Base-by-base conservation (phyloP, 1,140 invertebrate genomes). In the Mizuhopecten yessoensis region DNA sequence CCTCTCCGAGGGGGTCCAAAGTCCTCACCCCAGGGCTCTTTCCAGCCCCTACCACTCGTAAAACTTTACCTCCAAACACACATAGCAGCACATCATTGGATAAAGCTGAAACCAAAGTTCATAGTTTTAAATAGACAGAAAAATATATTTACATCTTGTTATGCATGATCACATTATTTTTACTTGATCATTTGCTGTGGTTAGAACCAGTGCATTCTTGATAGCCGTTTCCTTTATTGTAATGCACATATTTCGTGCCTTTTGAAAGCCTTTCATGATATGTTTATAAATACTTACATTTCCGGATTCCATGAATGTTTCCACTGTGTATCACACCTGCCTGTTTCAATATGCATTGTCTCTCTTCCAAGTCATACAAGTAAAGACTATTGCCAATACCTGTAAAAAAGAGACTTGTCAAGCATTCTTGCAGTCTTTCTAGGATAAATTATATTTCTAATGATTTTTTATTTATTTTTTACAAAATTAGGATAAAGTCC, bases 261-360 rank as follows among this genome's bases (percentile, higher is more conserved):
- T n/a, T n/a, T n/a, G n/a, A n/a, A n/a, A n/a, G n/a, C n/a, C n/a
- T n/a, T n/a, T n/a, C n/a, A n/a, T n/a, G n/a, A n/a, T n/a, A n/a
- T n/a, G n/a, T n/a, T n/a, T n/a, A n/a, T 33, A 7, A 86, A 49
- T 86, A 86, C 86, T 49, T 87, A 94, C 93, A 92, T 89, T 88
- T 86, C 45, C 88, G 91, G 34, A 95, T 91, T 39, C 94, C 93
- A 93, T 95, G 94, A 33, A 95, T 91, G 20, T 88, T 92, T 34
- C 89, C 89, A 86, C 90, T 88, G 15, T 91, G 92, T 34, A 94
- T 89, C 23, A 87, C 90, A 34, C 89, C 57, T n/a, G 90, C 39
- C 17, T 86, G 5, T 13, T 75, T 86, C 33, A 88, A 34, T 57
- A 88, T 75, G 11, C 90, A 87, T 11, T 90, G 13, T 29, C 75